phyloP scores from a whole-genome alignment of 2,888 invertebrate genomes.

The Agrotis exclamationis region DNA sequence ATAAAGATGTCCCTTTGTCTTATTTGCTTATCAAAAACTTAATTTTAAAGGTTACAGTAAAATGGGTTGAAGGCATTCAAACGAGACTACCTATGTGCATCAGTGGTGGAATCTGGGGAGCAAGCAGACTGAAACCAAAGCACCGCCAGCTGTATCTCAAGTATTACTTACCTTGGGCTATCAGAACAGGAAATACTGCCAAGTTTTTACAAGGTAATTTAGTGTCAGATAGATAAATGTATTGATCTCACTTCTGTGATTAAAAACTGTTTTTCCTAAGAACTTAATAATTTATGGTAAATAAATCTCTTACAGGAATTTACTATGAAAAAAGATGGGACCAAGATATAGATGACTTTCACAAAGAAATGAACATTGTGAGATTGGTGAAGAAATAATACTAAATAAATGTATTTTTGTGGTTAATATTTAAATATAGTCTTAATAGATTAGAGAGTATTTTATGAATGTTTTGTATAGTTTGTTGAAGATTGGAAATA shows the following conservation, averaged over 20 bases:
- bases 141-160: constrained; percentile 95
- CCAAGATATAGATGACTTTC: constrained; percentile 95
- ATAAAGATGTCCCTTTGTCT: no score
- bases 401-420: constrained; percentile 4
- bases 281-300: not conserved
- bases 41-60: constrained; percentile 95
- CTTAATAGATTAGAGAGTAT: constrained; percentile 20
- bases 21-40: not conserved
- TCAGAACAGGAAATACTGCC: constrained; percentile 94
- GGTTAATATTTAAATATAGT: not conserved
- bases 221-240: not conserved
- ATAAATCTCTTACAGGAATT: constrained; percentile 81
- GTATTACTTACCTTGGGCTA: constrained; percentile 96
- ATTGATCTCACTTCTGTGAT: not conserved
- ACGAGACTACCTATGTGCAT: constrained; percentile 99
- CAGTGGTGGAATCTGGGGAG: constrained; percentile 98
- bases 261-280: not conserved
- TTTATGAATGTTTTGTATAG: constrained; percentile 15
- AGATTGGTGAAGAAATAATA: constrained; percentile 82
- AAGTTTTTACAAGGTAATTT: constrained; percentile 94
- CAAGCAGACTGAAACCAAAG: constrained; percentile 96
- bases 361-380: constrained; percentile 95
- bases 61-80: constrained; percentile 99
- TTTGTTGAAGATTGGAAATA: constrained; percentile 29
- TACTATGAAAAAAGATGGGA: constrained; percentile 99